phyloP scores from a whole-genome alignment of 2,888 invertebrate species.

The Orchestes rusci region DNA sequence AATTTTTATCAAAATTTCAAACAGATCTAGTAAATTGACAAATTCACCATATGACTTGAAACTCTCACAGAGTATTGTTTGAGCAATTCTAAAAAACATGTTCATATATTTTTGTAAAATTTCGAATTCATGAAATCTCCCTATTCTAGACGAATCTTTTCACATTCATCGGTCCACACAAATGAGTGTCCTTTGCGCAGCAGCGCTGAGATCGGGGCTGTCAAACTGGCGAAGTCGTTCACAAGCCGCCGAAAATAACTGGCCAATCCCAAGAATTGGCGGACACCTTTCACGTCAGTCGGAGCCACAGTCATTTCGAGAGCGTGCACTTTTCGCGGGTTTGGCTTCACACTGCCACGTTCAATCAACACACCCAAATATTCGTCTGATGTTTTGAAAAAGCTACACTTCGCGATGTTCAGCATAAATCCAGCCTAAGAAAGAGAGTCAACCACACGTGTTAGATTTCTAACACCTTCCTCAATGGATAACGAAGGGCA shows the following conservation, averaged over 20 bases:
- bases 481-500: not conserved
- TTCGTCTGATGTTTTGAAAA: constrained; percentile 17
- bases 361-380: constrained; percentile 20
- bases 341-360: constrained; percentile 12
- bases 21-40: too few species aligned
- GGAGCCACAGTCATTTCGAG: constrained; percentile 13
- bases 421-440: constrained; percentile 15
- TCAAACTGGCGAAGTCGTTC: constrained; percentile 8
- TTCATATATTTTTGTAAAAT: too few species aligned
- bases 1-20: too few species aligned
- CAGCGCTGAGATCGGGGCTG: constrained; percentile 12
- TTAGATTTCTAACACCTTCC: constrained; percentile 3
- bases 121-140: too few species aligned
- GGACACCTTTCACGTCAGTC: constrained; percentile 14
- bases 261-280: constrained; percentile 19
- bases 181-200: constrained; percentile 12
- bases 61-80: too few species aligned
- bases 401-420: constrained; percentile 14
- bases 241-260: constrained; percentile 19
- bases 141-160: constrained; percentile 7
- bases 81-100: too few species aligned
- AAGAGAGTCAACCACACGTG: not conserved
- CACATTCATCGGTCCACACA: constrained; percentile 12
- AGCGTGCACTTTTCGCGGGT: constrained; percentile 14
- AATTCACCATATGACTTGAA: too few species aligned